A percentile compares a stretch with the other conserved stretches of the same genome.
These are phyloP conservation scores for Caenorhabditis elegans DNA, from an alignment of 1,140 invertebrate genomes.

Conservation along the genomic window DNA sequence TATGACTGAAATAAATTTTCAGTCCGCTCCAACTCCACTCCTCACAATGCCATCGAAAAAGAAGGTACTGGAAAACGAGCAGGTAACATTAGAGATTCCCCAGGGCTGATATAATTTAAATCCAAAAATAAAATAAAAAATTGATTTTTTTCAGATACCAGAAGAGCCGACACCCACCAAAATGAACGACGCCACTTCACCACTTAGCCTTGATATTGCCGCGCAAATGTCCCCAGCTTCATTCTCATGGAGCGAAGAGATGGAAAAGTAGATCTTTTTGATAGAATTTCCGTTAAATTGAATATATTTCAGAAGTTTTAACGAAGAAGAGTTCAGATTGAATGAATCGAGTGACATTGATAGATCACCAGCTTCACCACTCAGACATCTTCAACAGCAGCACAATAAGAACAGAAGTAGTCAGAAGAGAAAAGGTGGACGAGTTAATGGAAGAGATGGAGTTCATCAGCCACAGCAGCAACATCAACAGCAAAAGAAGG, in stretches of 20 bases:
- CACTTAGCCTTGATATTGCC: neutral
- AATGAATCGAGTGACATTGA: neutral
- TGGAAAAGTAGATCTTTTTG: neutral
- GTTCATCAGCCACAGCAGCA: neutral
- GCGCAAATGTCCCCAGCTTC: neutral
- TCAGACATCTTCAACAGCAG: neutral
- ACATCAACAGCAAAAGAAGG: neutral
- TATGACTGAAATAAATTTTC: neutral
- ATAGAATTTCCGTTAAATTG: neutral
- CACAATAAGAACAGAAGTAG: neutral
- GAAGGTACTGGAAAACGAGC: slow-evolving; percentile 3
- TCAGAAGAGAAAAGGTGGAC: neutral
- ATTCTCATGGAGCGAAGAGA: slow-evolving; percentile 18
- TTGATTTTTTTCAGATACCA: slow-evolving; percentile 18
- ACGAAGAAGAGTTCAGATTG: neutral
- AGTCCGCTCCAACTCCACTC: neutral
- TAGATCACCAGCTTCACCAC: neutral
- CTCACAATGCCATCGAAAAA: slow-evolving; percentile 11
- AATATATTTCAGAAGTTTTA: neutral
- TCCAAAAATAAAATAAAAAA: too few species aligned
- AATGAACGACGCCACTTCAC: neutral
- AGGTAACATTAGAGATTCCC: too few species aligned
- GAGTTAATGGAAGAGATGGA: neutral
- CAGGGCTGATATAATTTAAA: too few species aligned
- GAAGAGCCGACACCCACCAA: slow-evolving; percentile 17